phyloP scores from a whole-genome alignment of 1,140 invertebrate genomes.

The Pseudomyrmex gracilis region DNA sequence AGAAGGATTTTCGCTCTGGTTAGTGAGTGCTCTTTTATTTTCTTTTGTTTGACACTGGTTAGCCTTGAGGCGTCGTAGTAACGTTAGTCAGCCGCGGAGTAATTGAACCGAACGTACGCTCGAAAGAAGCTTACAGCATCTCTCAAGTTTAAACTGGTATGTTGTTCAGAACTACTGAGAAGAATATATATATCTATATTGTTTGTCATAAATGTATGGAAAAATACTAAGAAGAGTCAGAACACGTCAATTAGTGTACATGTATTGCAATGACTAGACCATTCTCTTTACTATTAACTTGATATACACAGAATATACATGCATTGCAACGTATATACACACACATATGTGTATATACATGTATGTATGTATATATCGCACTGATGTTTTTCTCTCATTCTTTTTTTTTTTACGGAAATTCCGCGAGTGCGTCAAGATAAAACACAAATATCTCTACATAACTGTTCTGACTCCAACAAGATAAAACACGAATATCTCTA shows the following conservation, averaged over 20 bases:
- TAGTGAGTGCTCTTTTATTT: slow-evolving; percentile 32
- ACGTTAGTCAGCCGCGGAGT: slow-evolving; percentile 13
- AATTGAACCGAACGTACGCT: slow-evolving; percentile 20
- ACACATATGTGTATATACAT: no score
- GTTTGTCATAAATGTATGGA: no score
- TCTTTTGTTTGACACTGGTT: slow-evolving; percentile 64
- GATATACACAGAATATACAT: no score
- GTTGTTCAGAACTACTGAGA: neutral
- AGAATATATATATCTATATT: no score
- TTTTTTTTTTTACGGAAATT: neutral
- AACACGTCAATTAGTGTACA: no score
- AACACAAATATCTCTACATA: neutral
- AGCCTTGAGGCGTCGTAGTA: slow-evolving; percentile 62
- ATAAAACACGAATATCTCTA: neutral
- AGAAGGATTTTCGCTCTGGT: slow-evolving; percentile 39
- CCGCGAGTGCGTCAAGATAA: no score
- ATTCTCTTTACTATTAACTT: no score
- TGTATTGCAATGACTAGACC: no score
- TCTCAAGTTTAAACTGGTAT: slow-evolving; percentile 17
- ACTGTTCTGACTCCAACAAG: no score
- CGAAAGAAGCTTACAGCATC: neutral
- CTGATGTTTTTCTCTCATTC: neutral
- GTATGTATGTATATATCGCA: neutral
- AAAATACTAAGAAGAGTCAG: no score
- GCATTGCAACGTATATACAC: no score